Conservation (phyloP, 2,888 invertebrate species). For the Eueremaeus valkanovi region DNA sequence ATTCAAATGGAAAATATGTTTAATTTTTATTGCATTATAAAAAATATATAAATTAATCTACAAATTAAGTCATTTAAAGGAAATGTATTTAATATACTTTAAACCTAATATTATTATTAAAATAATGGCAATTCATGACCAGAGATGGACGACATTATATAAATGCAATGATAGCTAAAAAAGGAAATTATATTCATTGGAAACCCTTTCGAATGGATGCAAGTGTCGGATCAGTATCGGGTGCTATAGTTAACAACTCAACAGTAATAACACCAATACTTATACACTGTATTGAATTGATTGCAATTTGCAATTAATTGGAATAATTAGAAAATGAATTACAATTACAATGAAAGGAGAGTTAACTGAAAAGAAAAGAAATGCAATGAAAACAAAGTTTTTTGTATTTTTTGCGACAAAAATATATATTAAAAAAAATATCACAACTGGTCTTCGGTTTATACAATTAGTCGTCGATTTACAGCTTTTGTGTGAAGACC, state of each 20-base stretch:
- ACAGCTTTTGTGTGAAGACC: not conserved
- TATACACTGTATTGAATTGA: not conserved
- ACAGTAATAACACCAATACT: not conserved
- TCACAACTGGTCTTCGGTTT: slow-evolving; percentile 3
- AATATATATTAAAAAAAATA: slow-evolving; percentile 16
- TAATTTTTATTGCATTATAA: not conserved
- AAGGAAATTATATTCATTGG: not conserved
- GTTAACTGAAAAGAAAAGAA: not conserved
- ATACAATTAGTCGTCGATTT: not conserved
- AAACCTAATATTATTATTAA: slow-evolving; percentile 27
- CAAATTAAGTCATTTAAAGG: slow-evolving; percentile 11
- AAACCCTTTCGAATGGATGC: not conserved
- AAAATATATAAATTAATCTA: slow-evolving; percentile 14
- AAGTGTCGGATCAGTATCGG: not conserved
- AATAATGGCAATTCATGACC: slow-evolving; percentile 34
- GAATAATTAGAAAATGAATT: slow-evolving; percentile 1
- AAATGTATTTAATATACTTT: not conserved
- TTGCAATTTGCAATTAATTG: too few relatives aligned
- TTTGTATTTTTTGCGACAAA: not conserved
- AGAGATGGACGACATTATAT: slow-evolving; percentile 31
- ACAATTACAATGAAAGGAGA: not conserved
- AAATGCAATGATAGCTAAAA: slow-evolving; percentile 3
- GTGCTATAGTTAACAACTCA: not conserved
- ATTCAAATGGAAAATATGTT: not conserved
- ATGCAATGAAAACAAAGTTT: not conserved